These are phyloP conservation scores for Brienomyrus brachyistius DNA, from an alignment of 2,113 vertebrate species.

Conservation along the genomic window DNA sequence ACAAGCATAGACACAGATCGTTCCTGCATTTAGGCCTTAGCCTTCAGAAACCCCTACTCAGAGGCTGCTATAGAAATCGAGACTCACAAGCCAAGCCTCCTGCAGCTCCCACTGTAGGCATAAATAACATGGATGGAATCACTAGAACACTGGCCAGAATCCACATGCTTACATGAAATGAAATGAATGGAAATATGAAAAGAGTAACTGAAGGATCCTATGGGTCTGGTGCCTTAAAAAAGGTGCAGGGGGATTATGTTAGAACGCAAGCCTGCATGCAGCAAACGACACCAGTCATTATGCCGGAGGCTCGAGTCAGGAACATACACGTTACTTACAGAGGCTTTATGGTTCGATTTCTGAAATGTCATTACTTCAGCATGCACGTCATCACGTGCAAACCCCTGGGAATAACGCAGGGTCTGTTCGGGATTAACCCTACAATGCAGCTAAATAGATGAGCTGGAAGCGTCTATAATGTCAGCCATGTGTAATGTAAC, in stretches of 20 bases:
- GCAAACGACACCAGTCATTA: not conserved
- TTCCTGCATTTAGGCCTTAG: not conserved
- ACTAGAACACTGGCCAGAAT: not conserved
- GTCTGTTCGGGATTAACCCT: not conserved
- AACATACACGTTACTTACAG: not conserved
- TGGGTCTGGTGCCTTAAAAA: not conserved
- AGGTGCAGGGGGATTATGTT: not conserved
- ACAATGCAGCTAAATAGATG: conserved; percentile 48
- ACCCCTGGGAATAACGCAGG: not conserved
- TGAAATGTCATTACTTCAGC: not conserved
- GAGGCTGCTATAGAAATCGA: not conserved
- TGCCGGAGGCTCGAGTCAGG: not conserved
- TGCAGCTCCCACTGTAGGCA: not conserved
- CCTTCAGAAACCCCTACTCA: not conserved
- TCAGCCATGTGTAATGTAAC: conserved; percentile 55
- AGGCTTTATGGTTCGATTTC: not conserved
- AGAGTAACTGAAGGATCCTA: not conserved
- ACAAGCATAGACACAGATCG: not conserved
- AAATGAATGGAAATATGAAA: not conserved
- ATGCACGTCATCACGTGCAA: not conserved
- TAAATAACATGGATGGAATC: not conserved
- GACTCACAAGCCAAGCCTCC: not conserved
- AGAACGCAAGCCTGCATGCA: not conserved
- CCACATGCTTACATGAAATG: not conserved
- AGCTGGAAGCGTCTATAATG: conserved; percentile 50